Percentiles rank a stretch among this genome's conserved stretches.
These are phyloP conservation scores for Pandemis cinnamomeana DNA, from an alignment of 2,888 invertebrate species.

Conservation along the genomic window DNA sequence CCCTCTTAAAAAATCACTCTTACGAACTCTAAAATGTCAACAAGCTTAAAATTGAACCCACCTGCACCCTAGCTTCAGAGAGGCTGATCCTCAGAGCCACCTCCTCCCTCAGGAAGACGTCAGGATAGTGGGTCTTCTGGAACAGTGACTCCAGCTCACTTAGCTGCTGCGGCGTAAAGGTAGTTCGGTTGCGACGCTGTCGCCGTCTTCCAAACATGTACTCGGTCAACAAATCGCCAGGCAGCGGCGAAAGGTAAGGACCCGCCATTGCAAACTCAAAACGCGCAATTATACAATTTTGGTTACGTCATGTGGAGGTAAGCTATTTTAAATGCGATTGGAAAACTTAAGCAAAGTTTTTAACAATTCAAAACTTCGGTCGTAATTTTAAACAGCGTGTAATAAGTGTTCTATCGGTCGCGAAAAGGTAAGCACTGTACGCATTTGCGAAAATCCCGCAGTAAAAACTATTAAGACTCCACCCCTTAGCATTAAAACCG, in stretches of 20 bases:
- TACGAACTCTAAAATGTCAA: neutral
- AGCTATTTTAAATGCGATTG: constrained; percentile 39
- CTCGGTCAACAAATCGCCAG: constrained; percentile 94
- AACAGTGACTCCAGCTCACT: constrained; percentile 96
- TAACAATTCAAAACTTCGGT: constrained; percentile 29
- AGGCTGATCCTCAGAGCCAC: constrained; percentile 95
- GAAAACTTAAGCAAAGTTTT: constrained; percentile 52
- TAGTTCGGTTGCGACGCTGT: constrained; percentile 95
- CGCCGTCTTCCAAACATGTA: constrained; percentile 96
- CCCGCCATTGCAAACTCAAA: constrained; percentile 87
- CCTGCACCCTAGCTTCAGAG: constrained; percentile 97
- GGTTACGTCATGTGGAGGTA: neutral
- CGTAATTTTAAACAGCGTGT: constrained; percentile 17
- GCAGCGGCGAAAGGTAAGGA: constrained; percentile 93
- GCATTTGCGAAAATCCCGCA: constrained; percentile 67
- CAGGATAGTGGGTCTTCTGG: constrained; percentile 97
- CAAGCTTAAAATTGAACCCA: constrained; percentile 59
- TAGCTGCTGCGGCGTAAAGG: constrained; percentile 96
- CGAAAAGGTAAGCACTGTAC: constrained; percentile 69
- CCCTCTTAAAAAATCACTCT: neutral
- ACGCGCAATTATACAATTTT: neutral
- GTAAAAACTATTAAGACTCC: constrained; percentile 78
- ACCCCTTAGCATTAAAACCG: constrained; percentile 66
- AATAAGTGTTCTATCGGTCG: constrained; percentile 56
- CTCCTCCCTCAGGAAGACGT: constrained; percentile 94